A percentile compares a stretch with the other conserved stretches of the same genome.
These are phyloP conservation scores for Calyptomena viridis DNA, from an alignment of 2,113 vertebrate genomes.

Conservation along the genomic window DNA sequence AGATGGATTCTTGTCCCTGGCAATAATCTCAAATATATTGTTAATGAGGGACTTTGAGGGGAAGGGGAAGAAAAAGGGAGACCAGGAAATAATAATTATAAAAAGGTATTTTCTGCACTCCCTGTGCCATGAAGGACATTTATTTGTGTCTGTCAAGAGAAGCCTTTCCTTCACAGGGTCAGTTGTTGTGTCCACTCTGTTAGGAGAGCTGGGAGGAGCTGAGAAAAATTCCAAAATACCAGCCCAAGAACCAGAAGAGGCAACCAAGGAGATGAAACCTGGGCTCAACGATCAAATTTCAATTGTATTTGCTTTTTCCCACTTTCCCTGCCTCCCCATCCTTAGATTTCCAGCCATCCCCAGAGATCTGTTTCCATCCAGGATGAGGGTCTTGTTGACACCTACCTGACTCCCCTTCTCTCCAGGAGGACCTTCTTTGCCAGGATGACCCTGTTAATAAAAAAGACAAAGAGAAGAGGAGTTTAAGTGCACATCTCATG, in stretches of 20 bases:
- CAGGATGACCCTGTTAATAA: slow-evolving; percentile 88
- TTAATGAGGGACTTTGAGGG: not conserved
- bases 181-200: not conserved
- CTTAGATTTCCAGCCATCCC: not conserved
- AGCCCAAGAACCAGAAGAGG: not conserved
- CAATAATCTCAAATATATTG: not conserved
- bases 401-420: slow-evolving; percentile 91
- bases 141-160: not conserved
- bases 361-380: not conserved
- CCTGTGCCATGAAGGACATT: not conserved
- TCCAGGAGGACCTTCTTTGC: slow-evolving; percentile 93
- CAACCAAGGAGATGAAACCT: not conserved
- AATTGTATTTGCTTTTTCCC: not conserved
- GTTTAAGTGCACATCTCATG: not conserved
- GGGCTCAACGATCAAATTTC: not conserved
- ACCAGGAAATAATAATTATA: not conserved
- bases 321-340: not conserved
- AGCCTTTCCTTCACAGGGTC: not conserved
- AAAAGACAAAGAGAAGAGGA: not conserved
- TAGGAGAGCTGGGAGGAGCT: not conserved
- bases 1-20: not conserved
- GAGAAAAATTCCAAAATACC: not conserved
- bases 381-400: not conserved
- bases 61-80: not conserved
- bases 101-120: not conserved